Percentiles rank a stretch among this genome's conserved stretches.
Conservation (phyloP, 1,140 invertebrate species). For the Parapsyche elsis region DNA sequence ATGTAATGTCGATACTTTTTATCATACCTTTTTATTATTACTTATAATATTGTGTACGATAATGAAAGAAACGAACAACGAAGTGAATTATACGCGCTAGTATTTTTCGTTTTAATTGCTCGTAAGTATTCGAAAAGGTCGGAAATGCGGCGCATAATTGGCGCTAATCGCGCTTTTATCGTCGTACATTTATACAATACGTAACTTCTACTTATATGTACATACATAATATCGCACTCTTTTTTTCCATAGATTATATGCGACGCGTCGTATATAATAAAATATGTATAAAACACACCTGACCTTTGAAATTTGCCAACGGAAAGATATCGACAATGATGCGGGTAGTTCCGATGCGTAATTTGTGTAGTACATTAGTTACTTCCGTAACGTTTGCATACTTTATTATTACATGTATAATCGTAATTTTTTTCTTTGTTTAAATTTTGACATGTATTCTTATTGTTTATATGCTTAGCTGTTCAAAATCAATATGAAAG, state of each 20-base stretch:
- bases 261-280: neutral
- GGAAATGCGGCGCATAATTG: constrained; percentile 19
- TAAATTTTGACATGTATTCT: no score
- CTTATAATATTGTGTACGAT: no score
- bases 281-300: constrained; percentile 18
- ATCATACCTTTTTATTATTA: neutral
- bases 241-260: neutral
- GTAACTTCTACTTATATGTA: neutral
- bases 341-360: constrained; percentile 22
- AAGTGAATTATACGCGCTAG: no score
- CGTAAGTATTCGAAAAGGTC: neutral
- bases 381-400: neutral
- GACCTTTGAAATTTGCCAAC: constrained; percentile 36
- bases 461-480: no score
- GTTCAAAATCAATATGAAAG: no score
- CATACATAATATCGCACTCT: neutral
- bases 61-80: no score
- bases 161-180: constrained; percentile 21
- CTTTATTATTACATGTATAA: no score
- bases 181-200: neutral
- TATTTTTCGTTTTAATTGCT: no score
- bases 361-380: neutral
- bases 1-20: no score
- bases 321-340: constrained; percentile 28
- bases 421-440: no score